A percentile compares a stretch with the other conserved stretches of the same genome.
Evolutionary conservation across 2,888 invertebrate species (phyloP).

Genomic region (Chesias legatella): DNA sequence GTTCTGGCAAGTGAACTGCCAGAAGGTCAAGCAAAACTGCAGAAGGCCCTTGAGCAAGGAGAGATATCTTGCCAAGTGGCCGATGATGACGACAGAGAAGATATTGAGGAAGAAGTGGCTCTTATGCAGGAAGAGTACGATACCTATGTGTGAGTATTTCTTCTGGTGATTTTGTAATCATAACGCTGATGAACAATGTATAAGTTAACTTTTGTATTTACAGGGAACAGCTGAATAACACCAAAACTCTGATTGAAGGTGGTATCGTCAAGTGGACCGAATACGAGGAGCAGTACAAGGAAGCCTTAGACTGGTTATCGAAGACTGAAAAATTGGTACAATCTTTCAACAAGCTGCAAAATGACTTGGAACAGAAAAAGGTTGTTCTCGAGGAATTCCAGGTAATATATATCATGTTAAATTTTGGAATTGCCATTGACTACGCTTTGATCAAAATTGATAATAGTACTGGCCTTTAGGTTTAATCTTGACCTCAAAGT

Average conservation of each 20-base stretch:
- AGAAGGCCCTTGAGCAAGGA: slow-evolving; percentile 90
- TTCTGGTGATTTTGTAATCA: slow-evolving; percentile 3
- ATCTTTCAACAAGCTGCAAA: slow-evolving; percentile 93
- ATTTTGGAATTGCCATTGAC: no score
- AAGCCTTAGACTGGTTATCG: slow-evolving; percentile 93
- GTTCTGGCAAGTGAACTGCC: slow-evolving; percentile 91
- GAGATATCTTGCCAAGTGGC: slow-evolving; percentile 92
- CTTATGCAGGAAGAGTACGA: slow-evolving; percentile 95
- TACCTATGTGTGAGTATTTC: slow-evolving; percentile 84
- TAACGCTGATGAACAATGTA: not conserved
- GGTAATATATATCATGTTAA: slow-evolving; percentile 40
- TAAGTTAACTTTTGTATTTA: no score
- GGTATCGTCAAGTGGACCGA: slow-evolving; percentile 97
- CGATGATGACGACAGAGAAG: slow-evolving; percentile 92
- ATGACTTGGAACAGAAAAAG: slow-evolving; percentile 93
- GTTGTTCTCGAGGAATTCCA: slow-evolving; percentile 95
- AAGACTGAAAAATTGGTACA: slow-evolving; percentile 94
- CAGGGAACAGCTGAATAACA: slow-evolving; percentile 88
- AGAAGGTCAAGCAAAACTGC: slow-evolving; percentile 90
- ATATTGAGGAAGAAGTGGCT: slow-evolving; percentile 95
- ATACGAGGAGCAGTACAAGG: slow-evolving; percentile 94
- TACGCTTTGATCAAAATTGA: no score
- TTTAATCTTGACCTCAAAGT: no score
- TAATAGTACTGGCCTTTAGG: no score
- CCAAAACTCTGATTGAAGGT: slow-evolving; percentile 90